phyloP scores from a whole-genome alignment of 2,113 vertebrate genomes.

The Leptobrachium ailaonicum region DNA sequence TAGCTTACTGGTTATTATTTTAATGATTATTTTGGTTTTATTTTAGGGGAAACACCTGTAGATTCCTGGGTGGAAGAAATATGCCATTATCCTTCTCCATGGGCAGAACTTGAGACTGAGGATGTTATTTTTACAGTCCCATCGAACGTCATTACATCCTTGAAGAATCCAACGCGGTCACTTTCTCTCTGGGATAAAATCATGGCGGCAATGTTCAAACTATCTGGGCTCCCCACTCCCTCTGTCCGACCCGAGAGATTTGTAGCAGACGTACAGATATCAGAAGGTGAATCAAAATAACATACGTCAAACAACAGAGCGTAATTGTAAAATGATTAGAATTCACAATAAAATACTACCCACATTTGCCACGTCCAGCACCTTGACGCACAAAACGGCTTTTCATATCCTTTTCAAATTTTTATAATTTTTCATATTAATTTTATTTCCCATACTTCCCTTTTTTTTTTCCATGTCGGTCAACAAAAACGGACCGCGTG shows the following conservation, averaged over 20 bases:
- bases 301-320: too few species aligned
- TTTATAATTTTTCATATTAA: too few species aligned
- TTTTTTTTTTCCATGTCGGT: too few species aligned
- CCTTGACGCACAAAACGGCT: too few species aligned
- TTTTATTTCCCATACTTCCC: too few species aligned
- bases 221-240: slow-evolving; percentile 61
- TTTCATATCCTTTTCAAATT: too few species aligned
- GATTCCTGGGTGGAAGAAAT: slow-evolving; percentile 55
- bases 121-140: slow-evolving; percentile 72
- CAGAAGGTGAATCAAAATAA: slow-evolving; percentile 53
- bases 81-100: slow-evolving; percentile 66
- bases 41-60: slow-evolving; percentile 61
- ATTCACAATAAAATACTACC: too few species aligned
- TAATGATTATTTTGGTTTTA: background rate
- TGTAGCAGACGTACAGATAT: slow-evolving; percentile 74
- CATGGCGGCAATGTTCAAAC: slow-evolving; percentile 66
- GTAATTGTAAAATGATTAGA: too few species aligned
- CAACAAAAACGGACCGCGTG: too few species aligned
- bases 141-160: slow-evolving; percentile 54
- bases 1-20: background rate
- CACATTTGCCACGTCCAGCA: too few species aligned
- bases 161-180: slow-evolving; percentile 65
- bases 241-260: slow-evolving; percentile 71
- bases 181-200: slow-evolving; percentile 65
- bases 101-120: slow-evolving; percentile 77